phyloP scores from a whole-genome alignment of 2,888 invertebrate genomes.

The Melitaea athalia region DNA sequence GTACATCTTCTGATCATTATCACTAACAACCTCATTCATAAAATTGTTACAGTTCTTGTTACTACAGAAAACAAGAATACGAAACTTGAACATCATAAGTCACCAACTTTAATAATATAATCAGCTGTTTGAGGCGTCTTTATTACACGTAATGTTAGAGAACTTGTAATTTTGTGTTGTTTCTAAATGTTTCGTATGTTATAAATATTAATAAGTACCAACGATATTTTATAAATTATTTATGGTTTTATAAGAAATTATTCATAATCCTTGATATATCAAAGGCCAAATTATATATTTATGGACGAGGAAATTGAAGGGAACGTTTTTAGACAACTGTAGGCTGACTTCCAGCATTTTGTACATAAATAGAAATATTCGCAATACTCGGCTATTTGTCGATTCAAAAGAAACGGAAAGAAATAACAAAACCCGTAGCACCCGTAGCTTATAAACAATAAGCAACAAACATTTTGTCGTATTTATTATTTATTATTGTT shows the following conservation, averaged over 20 bases:
- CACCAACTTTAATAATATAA: not conserved
- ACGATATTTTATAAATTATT: too few species aligned
- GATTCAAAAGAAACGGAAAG: not conserved
- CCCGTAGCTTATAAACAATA: not conserved
- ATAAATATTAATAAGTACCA: too few species aligned
- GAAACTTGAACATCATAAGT: not conserved
- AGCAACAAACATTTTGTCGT: not conserved
- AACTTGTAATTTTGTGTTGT: too few species aligned
- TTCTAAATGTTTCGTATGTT: too few species aligned
- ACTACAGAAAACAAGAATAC: not conserved
- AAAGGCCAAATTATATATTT: not conserved
- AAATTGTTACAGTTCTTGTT: not conserved
- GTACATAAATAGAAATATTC: not conserved
- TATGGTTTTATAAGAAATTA: too few species aligned
- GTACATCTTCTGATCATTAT: not conserved
- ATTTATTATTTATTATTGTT: not conserved
- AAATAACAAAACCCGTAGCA: not conserved
- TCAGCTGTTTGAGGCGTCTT: too few species aligned
- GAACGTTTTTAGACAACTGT: not conserved
- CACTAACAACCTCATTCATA: slow-evolving; percentile 6
- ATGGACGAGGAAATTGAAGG: not conserved
- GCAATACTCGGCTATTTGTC: not conserved
- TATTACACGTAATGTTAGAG: too few species aligned
- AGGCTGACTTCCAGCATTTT: not conserved
- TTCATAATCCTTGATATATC: not conserved